Evolutionary conservation across 2,113 vertebrate genomes (phyloP), one percentile per base, ranked within the genome.

Genomic region (Hydrochoerus hydrochaeris): DNA sequence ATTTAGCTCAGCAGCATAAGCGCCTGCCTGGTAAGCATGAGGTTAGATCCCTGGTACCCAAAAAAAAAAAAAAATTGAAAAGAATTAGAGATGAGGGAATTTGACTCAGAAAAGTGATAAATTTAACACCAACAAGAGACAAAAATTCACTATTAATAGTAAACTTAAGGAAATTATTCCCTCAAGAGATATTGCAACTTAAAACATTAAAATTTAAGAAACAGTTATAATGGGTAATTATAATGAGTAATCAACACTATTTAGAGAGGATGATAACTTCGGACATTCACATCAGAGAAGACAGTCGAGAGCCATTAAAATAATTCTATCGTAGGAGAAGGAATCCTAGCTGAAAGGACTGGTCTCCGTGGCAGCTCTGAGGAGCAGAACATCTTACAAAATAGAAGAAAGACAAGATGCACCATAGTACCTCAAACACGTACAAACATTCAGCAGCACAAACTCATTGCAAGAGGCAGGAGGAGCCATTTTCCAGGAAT

Each of bases 41-140:
- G 46, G 46, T 46, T 46, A 5, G 46, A 46, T 46, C 46, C 46
- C 46, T 46, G 46, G 46, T 46, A 5, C n/a, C n/a, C n/a, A n/a
- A n/a, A n/a, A 46, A 46, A 46, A 46, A 46, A 46, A 46, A 46
- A 46, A 46, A 46, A 46, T 46, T 46, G 46, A 46, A 46, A 81
- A 95, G 46, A 82, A 95, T 73, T 52, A 52, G 49, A 82, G n/a
- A 62, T 90, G 44, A 44, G n/a, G 13, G 19, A 35, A 7, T 83
- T 80, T 90, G 60, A 88, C n/a, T 92, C 82, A 82, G 86, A 81
- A 84, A 88, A 84, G 28, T 91, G 16, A 10, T 60, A 46, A 85
- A 22, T 85, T 75, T n/a, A 95, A 54, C 41, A 91, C 9, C 49
- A 67, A 67, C 24, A 80, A 38, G 13, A 82, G 32, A 49, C 49